A percentile compares a stretch with the other conserved stretches of the same genome.
These are phyloP conservation scores for Leiothrix lutea DNA, from an alignment of 2,113 vertebrate genomes.

Conservation along the genomic window DNA sequence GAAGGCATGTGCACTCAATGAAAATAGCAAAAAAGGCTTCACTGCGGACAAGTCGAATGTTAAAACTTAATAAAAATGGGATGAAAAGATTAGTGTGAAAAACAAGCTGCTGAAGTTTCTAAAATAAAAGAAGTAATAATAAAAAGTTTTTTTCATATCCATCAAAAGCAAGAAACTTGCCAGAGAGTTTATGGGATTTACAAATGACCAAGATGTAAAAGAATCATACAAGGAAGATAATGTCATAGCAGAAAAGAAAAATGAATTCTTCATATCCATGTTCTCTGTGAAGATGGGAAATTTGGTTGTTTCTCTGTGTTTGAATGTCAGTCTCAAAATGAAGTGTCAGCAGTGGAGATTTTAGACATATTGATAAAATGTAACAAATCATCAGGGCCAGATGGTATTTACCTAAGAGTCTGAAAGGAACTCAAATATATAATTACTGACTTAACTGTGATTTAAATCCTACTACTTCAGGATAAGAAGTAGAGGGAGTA, in stretches of 20 bases:
- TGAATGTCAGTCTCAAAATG: conserved; percentile 46
- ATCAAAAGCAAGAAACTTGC: conserved; percentile 36
- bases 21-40: conserved; percentile 20
- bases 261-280: conserved; percentile 35
- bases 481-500: neutral
- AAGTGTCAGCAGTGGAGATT: conserved; percentile 9
- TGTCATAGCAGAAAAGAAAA: conserved; percentile 37
- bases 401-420: neutral
- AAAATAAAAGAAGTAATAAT: conserved; percentile 35
- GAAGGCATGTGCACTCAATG: neutral
- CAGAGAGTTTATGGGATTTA: conserved; percentile 43
- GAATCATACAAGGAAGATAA: conserved; percentile 46
- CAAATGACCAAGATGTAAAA: conserved; percentile 57
- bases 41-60: neutral
- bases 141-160: conserved; percentile 52
- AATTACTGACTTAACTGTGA: neutral
- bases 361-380: neutral
- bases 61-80: conserved; percentile 40
- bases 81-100: conserved; percentile 31
- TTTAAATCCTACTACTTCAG: neutral
- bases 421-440: neutral
- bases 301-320: neutral
- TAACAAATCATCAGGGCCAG: neutral
- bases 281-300: neutral
- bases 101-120: conserved; percentile 6